A percentile compares a stretch with the other conserved stretches of the same genome.
Evolutionary conservation across 2,113 vertebrate genomes (phyloP).

Genomic region (Takifugu flavidus): DNA sequence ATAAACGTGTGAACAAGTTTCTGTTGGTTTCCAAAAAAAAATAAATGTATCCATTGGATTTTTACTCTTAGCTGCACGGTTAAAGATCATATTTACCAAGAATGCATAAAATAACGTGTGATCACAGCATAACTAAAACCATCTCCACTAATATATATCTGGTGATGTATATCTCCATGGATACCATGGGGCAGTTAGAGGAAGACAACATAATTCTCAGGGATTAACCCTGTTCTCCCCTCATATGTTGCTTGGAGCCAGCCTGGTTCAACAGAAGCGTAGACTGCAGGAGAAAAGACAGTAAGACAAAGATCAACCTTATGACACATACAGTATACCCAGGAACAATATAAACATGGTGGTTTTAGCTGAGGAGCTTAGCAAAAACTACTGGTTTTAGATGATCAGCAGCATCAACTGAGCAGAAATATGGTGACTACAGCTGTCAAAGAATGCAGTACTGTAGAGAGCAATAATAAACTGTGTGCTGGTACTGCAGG

Average conservation of each 20-base stretch:
- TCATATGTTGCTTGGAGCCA: conserved; percentile 95
- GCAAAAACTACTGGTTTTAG: not conserved
- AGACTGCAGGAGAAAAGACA: conserved; percentile 72
- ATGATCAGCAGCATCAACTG: not conserved
- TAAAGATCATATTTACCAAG: conserved; percentile 9
- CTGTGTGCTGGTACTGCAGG: conserved; percentile 20
- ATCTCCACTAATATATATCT: conserved; percentile 1
- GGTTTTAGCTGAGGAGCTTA: too few species aligned
- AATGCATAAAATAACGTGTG: conserved; percentile 16
- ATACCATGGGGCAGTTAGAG: conserved; percentile 86
- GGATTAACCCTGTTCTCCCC: conserved; percentile 91
- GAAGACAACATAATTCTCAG: conserved; percentile 93
- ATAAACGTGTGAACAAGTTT: not conserved
- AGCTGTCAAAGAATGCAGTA: not conserved
- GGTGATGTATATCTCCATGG: conserved; percentile 79
- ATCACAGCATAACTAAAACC: conserved; percentile 59
- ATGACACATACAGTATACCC: not conserved
- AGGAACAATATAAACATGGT: not conserved
- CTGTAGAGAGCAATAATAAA: conserved; percentile 24
- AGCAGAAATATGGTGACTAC: not conserved
- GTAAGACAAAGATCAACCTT: conserved; percentile 3
- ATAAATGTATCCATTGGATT: too few species aligned
- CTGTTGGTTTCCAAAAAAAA: conserved; percentile 7
- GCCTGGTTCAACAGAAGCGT: conserved; percentile 91
- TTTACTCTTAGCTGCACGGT: not conserved